phyloP scores from a whole-genome alignment of 2,888 invertebrate species.

The Drosophila heteroneura region DNA sequence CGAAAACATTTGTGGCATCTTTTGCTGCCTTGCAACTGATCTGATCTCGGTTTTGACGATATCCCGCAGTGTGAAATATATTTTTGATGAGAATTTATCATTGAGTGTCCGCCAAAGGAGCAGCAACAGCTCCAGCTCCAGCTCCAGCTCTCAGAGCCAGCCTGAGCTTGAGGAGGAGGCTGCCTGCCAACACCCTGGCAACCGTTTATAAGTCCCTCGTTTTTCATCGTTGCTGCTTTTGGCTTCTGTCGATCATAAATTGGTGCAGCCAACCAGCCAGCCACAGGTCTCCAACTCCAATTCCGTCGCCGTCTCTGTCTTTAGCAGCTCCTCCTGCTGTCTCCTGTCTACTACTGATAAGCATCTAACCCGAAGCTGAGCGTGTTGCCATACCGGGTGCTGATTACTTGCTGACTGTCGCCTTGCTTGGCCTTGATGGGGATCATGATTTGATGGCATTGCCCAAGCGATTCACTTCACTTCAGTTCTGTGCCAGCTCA shows the following conservation, averaged over 20 bases:
- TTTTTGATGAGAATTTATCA: slow-evolving; percentile 82
- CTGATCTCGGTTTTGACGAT: slow-evolving; percentile 69
- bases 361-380: slow-evolving; percentile 59
- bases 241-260: slow-evolving; percentile 78
- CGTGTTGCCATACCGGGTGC: slow-evolving; percentile 47
- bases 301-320: slow-evolving; percentile 13
- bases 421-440: slow-evolving; percentile 70
- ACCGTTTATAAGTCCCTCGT: slow-evolving; percentile 18
- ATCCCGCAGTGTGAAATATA: slow-evolving; percentile 78
- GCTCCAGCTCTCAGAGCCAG: slow-evolving; percentile 8
- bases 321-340: slow-evolving; percentile 41
- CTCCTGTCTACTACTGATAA: slow-evolving; percentile 66
- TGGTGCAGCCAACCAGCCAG: slow-evolving; percentile 59
- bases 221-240: slow-evolving; percentile 41
- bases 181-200: slow-evolving; percentile 57
- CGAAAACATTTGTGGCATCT: slow-evolving; percentile 71
- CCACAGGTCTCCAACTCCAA: slow-evolving; percentile 28
- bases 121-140: slow-evolving; percentile 13
- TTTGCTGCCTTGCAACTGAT: slow-evolving; percentile 34
- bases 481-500: slow-evolving; percentile 1
- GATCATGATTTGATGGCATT: slow-evolving; percentile 62
- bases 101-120: slow-evolving; percentile 51
- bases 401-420: slow-evolving; percentile 71
- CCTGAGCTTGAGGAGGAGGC: slow-evolving; percentile 12
- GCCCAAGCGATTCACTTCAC: slow-evolving; percentile 20